Base-by-base conservation (phyloP, 2,888 invertebrate species). In the Parapristionchus giblindavisi region DNA sequence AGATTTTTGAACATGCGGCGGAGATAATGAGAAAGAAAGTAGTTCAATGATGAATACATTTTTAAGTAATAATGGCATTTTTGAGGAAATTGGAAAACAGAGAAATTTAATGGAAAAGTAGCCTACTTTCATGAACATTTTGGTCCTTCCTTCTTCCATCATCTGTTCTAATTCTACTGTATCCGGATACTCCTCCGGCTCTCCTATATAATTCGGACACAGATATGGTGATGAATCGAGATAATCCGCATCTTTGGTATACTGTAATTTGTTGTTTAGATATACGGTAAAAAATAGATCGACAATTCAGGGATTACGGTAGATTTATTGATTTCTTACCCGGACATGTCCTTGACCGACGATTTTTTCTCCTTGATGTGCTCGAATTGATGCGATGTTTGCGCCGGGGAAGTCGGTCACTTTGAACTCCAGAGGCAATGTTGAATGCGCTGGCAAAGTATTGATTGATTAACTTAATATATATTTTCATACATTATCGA, bases 181-280 rank as follows among this genome's bases (percentile, higher is more conserved):
- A 51, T 17, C 51, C 34, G 51, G 51, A 34, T 66, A 66, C 4
- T 66, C n/a, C 21, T 34, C 48, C 21, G 66, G 66, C 3, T 3
- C 21, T 29, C n/a, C 66, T 24, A 65, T 65, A 24, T 66, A 51
- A 24, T 66, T 34, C 4, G 66, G 66, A 24, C 43, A 66, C 6
- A 66, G 51, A 51, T 51, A 66, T 4, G 66, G 66, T 17, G 66
- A 66, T 8, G 66, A 66, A 34, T 66, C 66, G 32, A 66, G 66
- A 51, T 66, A 32, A 17, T 66, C 66, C 4, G 40, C 2, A 27
- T 63, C 27, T 27, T 40, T 38, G 24, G 63, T 11, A 29, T 63
- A 63, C 63, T 63, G 40, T 34, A 36, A 5, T 14, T 29, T n/a
- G n/a, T 56, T 56, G 14, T 58, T 29, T 58, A 11, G n/a, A n/a